phyloP scores from a whole-genome alignment of 2,888 invertebrate species.

The Xylocampa areola region DNA sequence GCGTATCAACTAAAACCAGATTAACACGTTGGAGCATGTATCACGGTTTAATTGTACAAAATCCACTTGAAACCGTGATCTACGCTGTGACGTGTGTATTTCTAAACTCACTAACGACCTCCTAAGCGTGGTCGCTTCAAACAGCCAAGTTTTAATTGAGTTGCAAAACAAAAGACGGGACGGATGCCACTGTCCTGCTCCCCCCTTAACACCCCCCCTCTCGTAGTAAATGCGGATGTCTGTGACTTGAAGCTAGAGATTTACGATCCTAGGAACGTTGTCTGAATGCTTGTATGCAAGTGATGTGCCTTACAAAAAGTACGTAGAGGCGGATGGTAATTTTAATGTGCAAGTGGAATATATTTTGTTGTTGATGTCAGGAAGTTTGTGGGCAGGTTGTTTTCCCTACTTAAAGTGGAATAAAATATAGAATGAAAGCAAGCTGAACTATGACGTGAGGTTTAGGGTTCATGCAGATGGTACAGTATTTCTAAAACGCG shows the following conservation, averaged over 20 bases:
- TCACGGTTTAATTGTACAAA: constrained; percentile 45
- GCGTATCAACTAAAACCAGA: background rate
- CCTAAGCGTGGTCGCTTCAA: constrained; percentile 65
- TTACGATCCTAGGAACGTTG: constrained; percentile 54
- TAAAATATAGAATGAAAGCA: constrained; percentile 5
- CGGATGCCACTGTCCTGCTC: constrained; percentile 55
- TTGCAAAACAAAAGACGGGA: constrained; percentile 78
- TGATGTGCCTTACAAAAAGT: constrained; percentile 53
- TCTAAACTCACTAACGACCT: constrained; percentile 66
- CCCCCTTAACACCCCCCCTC: constrained; percentile 32
- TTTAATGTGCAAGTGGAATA: constrained; percentile 45
- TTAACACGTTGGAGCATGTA: constrained; percentile 13
- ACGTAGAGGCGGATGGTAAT: constrained; percentile 47
- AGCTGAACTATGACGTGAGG: background rate
- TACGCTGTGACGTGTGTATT: constrained; percentile 54
- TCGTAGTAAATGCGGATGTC: constrained; percentile 58
- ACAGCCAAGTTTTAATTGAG: constrained; percentile 79
- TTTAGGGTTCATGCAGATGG: background rate
- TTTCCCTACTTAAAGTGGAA: constrained; percentile 18
- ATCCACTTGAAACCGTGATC: constrained; percentile 52
- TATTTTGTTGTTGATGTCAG: constrained; percentile 10
- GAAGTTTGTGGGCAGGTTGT: constrained; percentile 12
- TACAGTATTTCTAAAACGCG: background rate
- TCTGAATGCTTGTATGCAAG: constrained; percentile 49
- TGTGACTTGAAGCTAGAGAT: constrained; percentile 59